Conservation (phyloP, 2,113 vertebrate species). For the Psilopogon haemacephalus region DNA sequence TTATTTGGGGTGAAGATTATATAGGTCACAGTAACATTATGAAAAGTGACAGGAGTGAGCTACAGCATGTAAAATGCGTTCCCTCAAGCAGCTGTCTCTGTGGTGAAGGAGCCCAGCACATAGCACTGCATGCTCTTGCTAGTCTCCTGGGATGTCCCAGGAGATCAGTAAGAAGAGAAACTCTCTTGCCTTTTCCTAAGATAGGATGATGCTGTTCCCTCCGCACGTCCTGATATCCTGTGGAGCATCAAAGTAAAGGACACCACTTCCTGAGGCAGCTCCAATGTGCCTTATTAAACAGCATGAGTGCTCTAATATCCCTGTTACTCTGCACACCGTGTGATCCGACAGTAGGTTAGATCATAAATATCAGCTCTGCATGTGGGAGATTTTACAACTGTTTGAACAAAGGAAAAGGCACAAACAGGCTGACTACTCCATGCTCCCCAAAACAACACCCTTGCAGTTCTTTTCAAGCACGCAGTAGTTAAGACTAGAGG, state of each 20-base stretch:
- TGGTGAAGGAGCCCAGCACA: background rate
- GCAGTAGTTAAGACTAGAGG: background rate
- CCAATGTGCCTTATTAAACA: background rate
- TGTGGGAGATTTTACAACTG: background rate
- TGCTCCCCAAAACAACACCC: background rate
- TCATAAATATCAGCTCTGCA: background rate
- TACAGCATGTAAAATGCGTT: background rate
- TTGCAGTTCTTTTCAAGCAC: background rate
- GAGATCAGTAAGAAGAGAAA: background rate
- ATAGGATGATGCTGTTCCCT: background rate
- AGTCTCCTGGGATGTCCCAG: background rate
- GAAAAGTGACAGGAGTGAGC: conserved; percentile 21
- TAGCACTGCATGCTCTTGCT: background rate
- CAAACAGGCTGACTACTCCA: background rate
- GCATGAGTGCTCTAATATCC: background rate
- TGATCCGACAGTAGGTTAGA: background rate
- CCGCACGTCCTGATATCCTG: background rate
- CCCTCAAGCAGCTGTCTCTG: background rate
- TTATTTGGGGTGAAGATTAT: conserved; percentile 1
- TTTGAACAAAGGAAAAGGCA: background rate
- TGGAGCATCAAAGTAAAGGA: background rate
- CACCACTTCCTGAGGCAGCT: background rate
- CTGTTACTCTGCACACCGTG: fast-evolving
- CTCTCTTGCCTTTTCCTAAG: background rate
- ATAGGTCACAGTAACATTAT: conserved; percentile 22